A percentile compares a stretch with the other conserved stretches of the same genome.
These are phyloP conservation scores for Tetragnatha montana DNA, from an alignment of 2,888 invertebrate genomes.

Conservation along the genomic window DNA sequence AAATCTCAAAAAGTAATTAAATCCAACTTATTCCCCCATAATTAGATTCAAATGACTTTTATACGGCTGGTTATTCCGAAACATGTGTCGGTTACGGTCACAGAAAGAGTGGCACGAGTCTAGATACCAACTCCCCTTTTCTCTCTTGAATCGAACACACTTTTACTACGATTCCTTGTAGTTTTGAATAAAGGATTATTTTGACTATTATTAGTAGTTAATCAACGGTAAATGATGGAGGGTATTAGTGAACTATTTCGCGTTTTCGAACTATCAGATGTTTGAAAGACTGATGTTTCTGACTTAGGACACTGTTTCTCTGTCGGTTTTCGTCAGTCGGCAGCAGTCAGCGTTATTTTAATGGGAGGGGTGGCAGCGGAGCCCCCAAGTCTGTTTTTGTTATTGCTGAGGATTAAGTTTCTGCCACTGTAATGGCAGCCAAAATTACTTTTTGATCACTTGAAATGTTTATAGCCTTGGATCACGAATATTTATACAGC, in stretches of 20 bases:
- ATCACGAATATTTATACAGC: conserved; percentile 37
- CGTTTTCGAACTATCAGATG: not conserved
- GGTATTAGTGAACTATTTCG: not conserved
- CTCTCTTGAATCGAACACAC: too few relatives aligned
- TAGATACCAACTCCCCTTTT: not conserved
- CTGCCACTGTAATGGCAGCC: conserved; percentile 9
- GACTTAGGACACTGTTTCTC: not conserved
- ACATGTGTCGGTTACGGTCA: not conserved
- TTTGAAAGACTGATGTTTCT: not conserved
- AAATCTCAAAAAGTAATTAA: conserved; percentile 65
- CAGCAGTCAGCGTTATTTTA: conserved; percentile 17
- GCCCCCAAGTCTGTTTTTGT: conserved; percentile 31
- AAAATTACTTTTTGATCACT: conserved; percentile 62
- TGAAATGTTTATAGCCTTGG: conserved; percentile 35
- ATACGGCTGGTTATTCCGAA: conserved; percentile 41
- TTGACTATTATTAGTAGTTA: not conserved
- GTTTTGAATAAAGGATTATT: too few relatives aligned
- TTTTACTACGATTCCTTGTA: too few relatives aligned
- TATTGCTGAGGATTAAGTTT: conserved; percentile 14
- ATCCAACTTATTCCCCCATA: conserved; percentile 55
- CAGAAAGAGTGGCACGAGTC: not conserved
- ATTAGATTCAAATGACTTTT: conserved; percentile 67
- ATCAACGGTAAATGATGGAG: not conserved
- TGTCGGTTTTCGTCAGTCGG: not conserved
- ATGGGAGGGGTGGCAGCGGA: conserved; percentile 26